Evolutionary conservation across 2,888 invertebrate species (phyloP).

Genomic region (Hetaerina titia): DNA sequence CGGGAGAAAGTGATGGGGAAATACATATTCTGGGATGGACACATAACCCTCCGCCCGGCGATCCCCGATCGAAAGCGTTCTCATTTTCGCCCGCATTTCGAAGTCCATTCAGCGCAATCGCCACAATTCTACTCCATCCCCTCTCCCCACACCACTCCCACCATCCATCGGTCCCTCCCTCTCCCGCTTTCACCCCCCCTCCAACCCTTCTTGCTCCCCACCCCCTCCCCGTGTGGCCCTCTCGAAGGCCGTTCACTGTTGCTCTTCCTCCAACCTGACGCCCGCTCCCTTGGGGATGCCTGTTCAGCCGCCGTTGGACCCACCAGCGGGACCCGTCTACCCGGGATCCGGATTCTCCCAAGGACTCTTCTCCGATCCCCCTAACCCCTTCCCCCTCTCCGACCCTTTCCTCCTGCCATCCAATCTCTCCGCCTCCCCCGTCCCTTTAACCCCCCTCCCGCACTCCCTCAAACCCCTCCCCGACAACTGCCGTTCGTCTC

Average conservation of each 20-base stretch:
- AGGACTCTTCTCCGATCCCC: background rate
- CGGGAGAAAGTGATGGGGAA: too few species aligned
- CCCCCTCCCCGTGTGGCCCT: background rate
- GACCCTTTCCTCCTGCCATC: background rate
- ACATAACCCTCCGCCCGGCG: background rate
- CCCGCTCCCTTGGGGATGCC: slow-evolving; percentile 51
- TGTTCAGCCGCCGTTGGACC: slow-evolving; percentile 30
- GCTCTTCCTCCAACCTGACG: slow-evolving; percentile 25
- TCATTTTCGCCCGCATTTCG: background rate
- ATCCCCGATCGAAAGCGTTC: background rate
- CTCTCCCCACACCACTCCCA: background rate
- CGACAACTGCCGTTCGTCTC: background rate
- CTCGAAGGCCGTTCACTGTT: slow-evolving; percentile 40
- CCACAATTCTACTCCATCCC: background rate
- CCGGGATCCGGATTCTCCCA: slow-evolving; percentile 52
- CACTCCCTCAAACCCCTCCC: background rate
- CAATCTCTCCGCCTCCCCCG: background rate
- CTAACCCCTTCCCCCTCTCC: background rate
- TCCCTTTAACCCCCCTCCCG: background rate
- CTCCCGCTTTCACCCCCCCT: background rate
- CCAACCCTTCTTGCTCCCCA: background rate
- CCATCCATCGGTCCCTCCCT: background rate
- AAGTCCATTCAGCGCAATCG: background rate
- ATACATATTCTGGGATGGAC: background rate
- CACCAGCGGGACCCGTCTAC: slow-evolving; percentile 54